phyloP scores from a whole-genome alignment of 2,888 invertebrate species.

The Mechanitis mazaeus region DNA sequence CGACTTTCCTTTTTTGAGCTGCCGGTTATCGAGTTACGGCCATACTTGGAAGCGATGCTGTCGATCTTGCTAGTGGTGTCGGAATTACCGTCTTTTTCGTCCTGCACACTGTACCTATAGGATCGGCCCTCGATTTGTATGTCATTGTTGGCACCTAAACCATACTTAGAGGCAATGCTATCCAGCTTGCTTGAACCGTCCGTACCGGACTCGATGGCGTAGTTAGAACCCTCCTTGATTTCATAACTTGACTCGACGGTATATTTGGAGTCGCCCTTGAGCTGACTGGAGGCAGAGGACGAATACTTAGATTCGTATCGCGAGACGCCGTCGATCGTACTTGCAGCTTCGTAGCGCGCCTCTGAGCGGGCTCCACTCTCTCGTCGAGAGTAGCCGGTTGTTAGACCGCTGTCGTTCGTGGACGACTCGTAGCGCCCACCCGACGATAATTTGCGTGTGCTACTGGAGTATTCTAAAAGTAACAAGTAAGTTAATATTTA shows the following conservation, averaged over 20 bases:
- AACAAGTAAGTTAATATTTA: background rate
- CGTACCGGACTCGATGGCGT: slow-evolving; percentile 23
- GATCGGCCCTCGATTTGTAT: slow-evolving; percentile 30
- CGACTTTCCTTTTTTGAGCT: slow-evolving; percentile 47
- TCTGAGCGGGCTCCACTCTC: slow-evolving; percentile 62
- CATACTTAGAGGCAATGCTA: slow-evolving; percentile 55
- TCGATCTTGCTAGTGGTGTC: slow-evolving; percentile 47
- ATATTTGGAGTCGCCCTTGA: slow-evolving; percentile 37
- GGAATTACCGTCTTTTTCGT: slow-evolving; percentile 30
- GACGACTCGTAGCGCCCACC: slow-evolving; percentile 64
- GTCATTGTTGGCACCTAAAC: slow-evolving; percentile 47
- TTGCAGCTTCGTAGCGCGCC: slow-evolving; percentile 49
- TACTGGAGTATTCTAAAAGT: slow-evolving; percentile 62
- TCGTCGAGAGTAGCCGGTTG: slow-evolving; percentile 52
- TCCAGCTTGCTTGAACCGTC: slow-evolving; percentile 49
- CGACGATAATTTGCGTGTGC: slow-evolving; percentile 54
- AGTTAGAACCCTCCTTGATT: slow-evolving; percentile 38
- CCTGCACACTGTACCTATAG: slow-evolving; percentile 30
- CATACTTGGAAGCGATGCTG: slow-evolving; percentile 49
- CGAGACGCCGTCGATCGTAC: slow-evolving; percentile 53
- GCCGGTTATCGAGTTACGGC: slow-evolving; percentile 43
- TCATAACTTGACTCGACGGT: slow-evolving; percentile 48
- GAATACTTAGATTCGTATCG: slow-evolving; percentile 64
- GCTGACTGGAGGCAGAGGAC: slow-evolving; percentile 44
- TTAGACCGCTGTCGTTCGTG: slow-evolving; percentile 51